Percentiles rank a stretch among this genome's conserved stretches.
phyloP scores from a whole-genome alignment of 2,888 invertebrate species.

The Cosmia pyralina region DNA sequence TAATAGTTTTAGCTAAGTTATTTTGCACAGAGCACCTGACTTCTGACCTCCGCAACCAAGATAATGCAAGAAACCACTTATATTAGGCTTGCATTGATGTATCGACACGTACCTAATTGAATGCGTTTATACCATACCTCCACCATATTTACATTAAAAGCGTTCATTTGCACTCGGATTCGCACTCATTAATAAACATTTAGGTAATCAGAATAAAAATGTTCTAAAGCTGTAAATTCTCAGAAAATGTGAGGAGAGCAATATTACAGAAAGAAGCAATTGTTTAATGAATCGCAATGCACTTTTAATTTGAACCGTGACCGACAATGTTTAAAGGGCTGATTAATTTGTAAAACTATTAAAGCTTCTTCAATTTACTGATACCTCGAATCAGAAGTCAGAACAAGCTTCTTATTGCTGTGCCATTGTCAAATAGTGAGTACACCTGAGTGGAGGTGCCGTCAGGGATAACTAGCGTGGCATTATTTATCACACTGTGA shows the following conservation, averaged over 20 bases:
- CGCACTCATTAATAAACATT: conserved; percentile 56
- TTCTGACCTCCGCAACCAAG: conserved; percentile 7
- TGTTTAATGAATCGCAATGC: not conserved
- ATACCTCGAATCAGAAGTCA: not conserved
- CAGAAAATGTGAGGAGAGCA: conserved; percentile 34
- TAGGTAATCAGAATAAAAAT: conserved; percentile 53
- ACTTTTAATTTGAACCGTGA: not conserved
- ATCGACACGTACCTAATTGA: conserved; percentile 8
- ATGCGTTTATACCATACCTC: conserved; percentile 46
- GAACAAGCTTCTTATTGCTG: not conserved
- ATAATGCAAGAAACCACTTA: conserved; percentile 27
- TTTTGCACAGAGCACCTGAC: not conserved
- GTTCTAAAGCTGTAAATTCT: conserved; percentile 37
- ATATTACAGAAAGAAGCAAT: conserved; percentile 3
- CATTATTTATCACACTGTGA: conserved; percentile 10
- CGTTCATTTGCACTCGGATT: conserved; percentile 49
- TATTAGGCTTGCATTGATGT: conserved; percentile 19
- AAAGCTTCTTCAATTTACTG: not conserved
- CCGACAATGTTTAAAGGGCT: not conserved
- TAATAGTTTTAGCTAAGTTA: not conserved
- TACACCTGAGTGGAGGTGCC: not conserved
- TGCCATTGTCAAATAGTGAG: not conserved
- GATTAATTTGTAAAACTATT: not conserved
- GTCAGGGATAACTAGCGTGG: not conserved
- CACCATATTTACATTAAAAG: conserved; percentile 54